Conservation (phyloP, 2,888 invertebrate species). For the Lepidochitona cinerea region DNA sequence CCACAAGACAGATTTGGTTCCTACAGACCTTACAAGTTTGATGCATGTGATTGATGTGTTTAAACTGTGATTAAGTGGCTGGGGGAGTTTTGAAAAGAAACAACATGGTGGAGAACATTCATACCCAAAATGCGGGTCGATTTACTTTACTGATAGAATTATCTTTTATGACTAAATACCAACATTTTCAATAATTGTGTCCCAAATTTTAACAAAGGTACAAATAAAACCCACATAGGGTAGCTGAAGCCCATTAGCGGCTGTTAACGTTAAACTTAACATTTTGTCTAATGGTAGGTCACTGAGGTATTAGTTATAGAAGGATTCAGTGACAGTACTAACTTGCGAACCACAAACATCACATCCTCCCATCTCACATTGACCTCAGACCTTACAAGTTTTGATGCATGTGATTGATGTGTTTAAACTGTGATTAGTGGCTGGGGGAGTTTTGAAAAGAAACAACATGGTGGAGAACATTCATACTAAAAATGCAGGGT, state of each 20-base stretch:
- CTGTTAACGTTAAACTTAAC: background rate
- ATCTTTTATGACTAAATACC: no score
- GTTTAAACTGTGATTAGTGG: no score
- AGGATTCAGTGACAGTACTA: background rate
- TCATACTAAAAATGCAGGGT: no score
- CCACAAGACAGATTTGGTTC: no score
- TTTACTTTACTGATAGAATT: background rate
- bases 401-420: no score
- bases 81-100: background rate
- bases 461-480: no score
- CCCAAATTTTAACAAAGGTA: background rate
- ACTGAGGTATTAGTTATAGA: background rate
- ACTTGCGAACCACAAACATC: background rate
- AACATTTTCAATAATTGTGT: background rate
- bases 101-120: background rate
- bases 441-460: no score
- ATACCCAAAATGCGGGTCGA: background rate
- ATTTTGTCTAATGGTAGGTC: background rate
- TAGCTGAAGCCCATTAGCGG: background rate
- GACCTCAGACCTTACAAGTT: no score
- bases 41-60: no score
- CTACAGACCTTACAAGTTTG: no score
- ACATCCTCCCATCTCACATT: no score
- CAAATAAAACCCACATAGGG: background rate
- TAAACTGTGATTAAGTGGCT: no score